Conservation (phyloP, 2,888 invertebrate species). For the Morpho achilles region DNA sequence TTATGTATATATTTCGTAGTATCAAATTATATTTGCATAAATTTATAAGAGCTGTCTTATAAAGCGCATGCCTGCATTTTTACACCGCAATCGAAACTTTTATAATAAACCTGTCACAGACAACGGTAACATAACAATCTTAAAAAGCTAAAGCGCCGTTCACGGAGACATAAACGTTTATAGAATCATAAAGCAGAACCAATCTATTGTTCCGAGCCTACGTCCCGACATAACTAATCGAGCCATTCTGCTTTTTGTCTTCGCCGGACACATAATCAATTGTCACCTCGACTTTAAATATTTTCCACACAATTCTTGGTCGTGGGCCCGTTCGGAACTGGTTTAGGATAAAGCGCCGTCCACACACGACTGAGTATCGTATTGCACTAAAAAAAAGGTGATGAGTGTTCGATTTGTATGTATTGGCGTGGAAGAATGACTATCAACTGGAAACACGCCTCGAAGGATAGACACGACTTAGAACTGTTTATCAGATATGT, state of each 20-base stretch:
- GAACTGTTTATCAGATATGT: constrained; percentile 43
- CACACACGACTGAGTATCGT: constrained; percentile 73
- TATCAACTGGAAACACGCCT: constrained; percentile 43
- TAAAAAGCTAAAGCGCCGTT: constrained; percentile 71
- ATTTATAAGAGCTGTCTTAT: background rate
- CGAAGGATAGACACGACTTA: constrained; percentile 38
- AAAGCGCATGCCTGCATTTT: constrained; percentile 17
- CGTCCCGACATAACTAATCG: constrained; percentile 74
- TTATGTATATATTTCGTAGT: too few relatives aligned
- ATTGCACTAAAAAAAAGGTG: constrained; percentile 74
- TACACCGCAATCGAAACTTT: constrained; percentile 40
- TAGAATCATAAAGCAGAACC: constrained; percentile 75
- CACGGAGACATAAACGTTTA: constrained; percentile 76
- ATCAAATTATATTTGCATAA: constrained; percentile 3
- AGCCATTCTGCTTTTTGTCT: constrained; percentile 72
- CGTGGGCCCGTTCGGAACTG: constrained; percentile 65
- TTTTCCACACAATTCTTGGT: constrained; percentile 63
- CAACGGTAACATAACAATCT: constrained; percentile 68
- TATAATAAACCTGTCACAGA: constrained; percentile 64
- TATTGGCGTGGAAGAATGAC: constrained; percentile 65
- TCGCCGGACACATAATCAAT: constrained; percentile 66
- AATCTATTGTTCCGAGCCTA: constrained; percentile 74
- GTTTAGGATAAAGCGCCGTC: constrained; percentile 60
- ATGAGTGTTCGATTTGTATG: constrained; percentile 60
- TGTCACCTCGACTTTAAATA: constrained; percentile 68